Evolutionary conservation across 2,113 vertebrate genomes (phyloP), one percentile per base, ranked within the genome.

Genomic region (Pedionomus torquatus): DNA sequence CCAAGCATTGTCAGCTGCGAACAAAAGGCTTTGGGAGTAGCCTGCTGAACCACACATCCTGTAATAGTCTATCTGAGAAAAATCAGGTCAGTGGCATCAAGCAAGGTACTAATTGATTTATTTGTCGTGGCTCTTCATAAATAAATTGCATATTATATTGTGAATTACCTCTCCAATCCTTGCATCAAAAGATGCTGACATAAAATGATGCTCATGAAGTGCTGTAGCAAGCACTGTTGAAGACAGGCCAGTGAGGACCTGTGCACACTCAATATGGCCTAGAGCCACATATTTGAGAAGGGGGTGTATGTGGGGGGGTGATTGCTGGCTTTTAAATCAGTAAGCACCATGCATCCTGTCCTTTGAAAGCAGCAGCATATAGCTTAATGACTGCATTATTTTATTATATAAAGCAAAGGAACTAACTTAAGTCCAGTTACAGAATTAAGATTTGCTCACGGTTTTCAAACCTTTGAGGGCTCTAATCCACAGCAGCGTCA

Each of bases 361-460:
- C 69, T 65, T 61, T 10, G 7, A 70, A 41, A 78, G 30, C 12
- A 30, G 33, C 5, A 4, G 4, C 0, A 0, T 37, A 21, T 44
- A 21, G 7, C 30, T 30, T 52, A 8, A 54, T 76, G 21, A 5
- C 2, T 17, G 21, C 10, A 2, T 13, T 39, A 31, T 28, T n/a
- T 41, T 10, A 20, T 17, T n/a, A 3, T 4, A 11, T 17, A 16
- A 48, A 77, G 15, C 57, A 12, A 65, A 87, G 30, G 18, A 69
- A 24, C 33, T 24, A 28, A 30, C n/a, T 20, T 4, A 61, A 64
- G 16, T 5, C 11, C 1, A 43, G 48, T 19, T 43, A 57, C 5
- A 3, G 33, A 65, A 60, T 30, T 30, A 31, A 55, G 43, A 46
- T 6, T 76, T 8, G 1, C 11, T 6, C 31, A 10, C 19, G 21